Percentiles rank a stretch among this genome's conserved stretches.
Evolutionary conservation across 2,888 invertebrate species (phyloP).

Genomic region (Nymphalis polychloros): DNA sequence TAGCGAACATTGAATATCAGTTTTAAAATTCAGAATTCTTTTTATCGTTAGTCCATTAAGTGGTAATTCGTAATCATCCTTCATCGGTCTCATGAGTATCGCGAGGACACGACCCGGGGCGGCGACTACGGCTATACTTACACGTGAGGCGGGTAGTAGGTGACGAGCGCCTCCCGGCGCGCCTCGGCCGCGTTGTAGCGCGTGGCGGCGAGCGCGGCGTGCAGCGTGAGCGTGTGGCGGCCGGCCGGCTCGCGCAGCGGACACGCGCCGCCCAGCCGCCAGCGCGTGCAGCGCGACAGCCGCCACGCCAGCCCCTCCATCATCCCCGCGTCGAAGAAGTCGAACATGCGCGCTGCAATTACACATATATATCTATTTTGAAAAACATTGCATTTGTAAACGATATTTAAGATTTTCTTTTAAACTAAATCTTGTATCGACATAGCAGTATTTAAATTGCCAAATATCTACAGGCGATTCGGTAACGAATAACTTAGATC

Average conservation of each 20-base stretch:
- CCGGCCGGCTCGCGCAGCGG: conserved; percentile 63
- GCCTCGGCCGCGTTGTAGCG: conserved; percentile 76
- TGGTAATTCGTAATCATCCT: too few relatives aligned
- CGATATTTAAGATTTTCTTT: not conserved
- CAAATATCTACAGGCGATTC: too few relatives aligned
- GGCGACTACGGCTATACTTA: conserved; percentile 76
- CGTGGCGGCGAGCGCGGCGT: conserved; percentile 76
- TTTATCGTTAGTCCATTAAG: too few relatives aligned
- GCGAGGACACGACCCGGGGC: too few relatives aligned
- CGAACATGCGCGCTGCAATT: conserved; percentile 91
- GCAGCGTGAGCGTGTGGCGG: conserved; percentile 84
- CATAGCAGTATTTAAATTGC: too few relatives aligned
- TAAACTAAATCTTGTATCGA: too few relatives aligned
- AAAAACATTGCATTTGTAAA: too few relatives aligned
- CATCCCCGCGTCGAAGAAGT: conserved; percentile 95
- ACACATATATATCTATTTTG: not conserved
- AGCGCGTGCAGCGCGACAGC: conserved; percentile 83
- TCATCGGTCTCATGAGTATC: too few relatives aligned
- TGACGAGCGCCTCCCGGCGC: conserved; percentile 86
- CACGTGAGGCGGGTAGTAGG: conserved; percentile 93
- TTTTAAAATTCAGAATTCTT: too few relatives aligned
- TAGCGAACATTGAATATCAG: too few relatives aligned
- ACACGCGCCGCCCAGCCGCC: conserved; percentile 81
- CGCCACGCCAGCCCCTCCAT: conserved; percentile 96
- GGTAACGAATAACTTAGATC: too few relatives aligned